Evolutionary conservation across 2,113 vertebrate genomes (phyloP).

Genomic region (Varanus komodoensis): DNA sequence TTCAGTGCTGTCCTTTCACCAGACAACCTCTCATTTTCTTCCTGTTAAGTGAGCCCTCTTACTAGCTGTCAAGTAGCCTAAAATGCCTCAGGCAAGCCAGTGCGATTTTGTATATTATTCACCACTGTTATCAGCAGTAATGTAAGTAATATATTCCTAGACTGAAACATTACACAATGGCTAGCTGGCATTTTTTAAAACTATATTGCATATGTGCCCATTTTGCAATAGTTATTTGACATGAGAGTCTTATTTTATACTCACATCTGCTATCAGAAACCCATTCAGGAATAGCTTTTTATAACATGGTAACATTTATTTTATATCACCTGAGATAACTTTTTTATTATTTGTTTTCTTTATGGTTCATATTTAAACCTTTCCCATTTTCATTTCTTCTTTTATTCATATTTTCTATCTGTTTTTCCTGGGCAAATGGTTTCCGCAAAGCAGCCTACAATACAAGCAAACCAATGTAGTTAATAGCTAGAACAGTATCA

Average conservation of each 20-base stretch:
- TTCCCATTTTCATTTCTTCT: background rate
- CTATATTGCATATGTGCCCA: background rate
- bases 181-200: background rate
- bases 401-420: background rate
- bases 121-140: background rate
- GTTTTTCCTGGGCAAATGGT: background rate
- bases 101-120: slow-evolving; percentile 8
- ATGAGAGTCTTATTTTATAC: slow-evolving; percentile 8
- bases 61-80: background rate
- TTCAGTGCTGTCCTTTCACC: slow-evolving; percentile 49
- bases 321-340: background rate
- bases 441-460: no score
- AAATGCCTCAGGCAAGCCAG: background rate
- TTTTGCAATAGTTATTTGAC: background rate
- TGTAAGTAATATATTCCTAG: slow-evolving; percentile 20
- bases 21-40: slow-evolving; percentile 43
- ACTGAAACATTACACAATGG: slow-evolving; percentile 1
- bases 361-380: background rate
- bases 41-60: slow-evolving; percentile 41
- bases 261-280: slow-evolving; percentile 31
- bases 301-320: slow-evolving; percentile 32
- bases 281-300: slow-evolving; percentile 34
- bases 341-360: background rate
- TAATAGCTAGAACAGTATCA: no score
- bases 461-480: no score